Base-by-base conservation (phyloP, 2,888 invertebrate species). In the Metellina segmentata region DNA sequence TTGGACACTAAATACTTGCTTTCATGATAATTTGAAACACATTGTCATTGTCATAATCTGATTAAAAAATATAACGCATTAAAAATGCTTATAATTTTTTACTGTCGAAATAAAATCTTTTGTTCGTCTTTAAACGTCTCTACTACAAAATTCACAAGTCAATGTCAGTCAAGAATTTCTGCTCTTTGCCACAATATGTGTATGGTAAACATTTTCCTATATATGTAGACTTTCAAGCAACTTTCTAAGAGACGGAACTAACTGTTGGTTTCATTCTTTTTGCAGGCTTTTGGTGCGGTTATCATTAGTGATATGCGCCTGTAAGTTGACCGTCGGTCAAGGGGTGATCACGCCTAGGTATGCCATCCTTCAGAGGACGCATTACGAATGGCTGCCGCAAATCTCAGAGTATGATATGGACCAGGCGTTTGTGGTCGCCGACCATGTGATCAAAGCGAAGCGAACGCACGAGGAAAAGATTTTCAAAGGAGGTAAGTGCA, bases 371-470 rank as follows among this genome's bases (percentile, higher is more conserved):
- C 92, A 92, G n/a, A 85, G 92, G 48, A 92, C 89, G 13, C 92
- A 92, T 52, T 92, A 89, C 48, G 92, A 92, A 34, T 92, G 92
- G 92, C 49, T 92, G 53, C 92, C 92, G 5, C 89, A 87, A 8
- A 92, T 92, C 52, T 70, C 86, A 0, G 92, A 92, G 5, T 92
- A 92, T 11, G 92, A 92, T 61, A 92, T 92, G 92, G 92, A 92
- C 70, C 92, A 89, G 34, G 92, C 92, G 0, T 92, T 92, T 53
- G 69, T 89, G 16, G 92, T 89, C 0, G 89, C 92, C 4, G 92
- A 89, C 1, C 89, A 92, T 34, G 89, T 92, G 9, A 92, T 92
- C 49, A 92, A 86, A 85, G 89, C 92, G 0, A 92, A 92, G 48
- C 81, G 92, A 8, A 61, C 77, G 16, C 92, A 92, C 49, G 92